A percentile compares a stretch with the other conserved stretches of the same genome.
These are phyloP conservation scores for Holotrichia oblita DNA, from an alignment of 1,140 invertebrate species.

Conservation along the genomic window DNA sequence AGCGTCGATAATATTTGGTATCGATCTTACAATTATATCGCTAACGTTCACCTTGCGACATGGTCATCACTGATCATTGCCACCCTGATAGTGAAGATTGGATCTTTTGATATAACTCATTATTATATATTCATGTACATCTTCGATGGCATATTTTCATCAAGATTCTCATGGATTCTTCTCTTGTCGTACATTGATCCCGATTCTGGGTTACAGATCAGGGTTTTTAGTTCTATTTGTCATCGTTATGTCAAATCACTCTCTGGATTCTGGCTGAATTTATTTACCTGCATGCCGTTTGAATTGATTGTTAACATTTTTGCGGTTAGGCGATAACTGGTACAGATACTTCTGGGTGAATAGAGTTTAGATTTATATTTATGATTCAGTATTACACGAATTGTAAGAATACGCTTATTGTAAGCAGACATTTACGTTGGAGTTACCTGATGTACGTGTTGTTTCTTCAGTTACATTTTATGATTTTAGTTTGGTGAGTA, in stretches of 20 bases:
- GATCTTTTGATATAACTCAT: not conserved
- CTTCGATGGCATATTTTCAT: conserved; percentile 37
- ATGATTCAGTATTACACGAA: conserved; percentile 42
- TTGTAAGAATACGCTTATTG: not conserved
- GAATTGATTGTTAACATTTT: conserved; percentile 37
- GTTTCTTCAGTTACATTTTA: not conserved
- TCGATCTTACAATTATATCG: conserved; percentile 4
- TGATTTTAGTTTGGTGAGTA: conserved; percentile 28
- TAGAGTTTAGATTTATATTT: conserved; percentile 42
- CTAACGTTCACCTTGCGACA: conserved; percentile 16
- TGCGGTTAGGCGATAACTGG: not conserved
- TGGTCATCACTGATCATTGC: not conserved
- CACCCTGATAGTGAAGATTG: not conserved
- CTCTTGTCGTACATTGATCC: conserved; percentile 43
- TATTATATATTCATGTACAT: conserved; percentile 33
- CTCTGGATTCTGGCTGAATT: conserved; percentile 39
- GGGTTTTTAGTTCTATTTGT: conserved; percentile 9
- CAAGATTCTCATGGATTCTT: conserved; percentile 43
- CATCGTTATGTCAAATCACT: not conserved
- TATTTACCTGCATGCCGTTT: conserved; percentile 29
- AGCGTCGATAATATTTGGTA: no score
- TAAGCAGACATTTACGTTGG: conserved; percentile 32
- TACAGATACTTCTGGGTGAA: conserved; percentile 39
- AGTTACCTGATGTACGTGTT: conserved; percentile 36
- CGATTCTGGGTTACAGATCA: conserved; percentile 41